These are phyloP conservation scores for Augiades crinisus DNA, from an alignment of 2,888 invertebrate genomes.

Conservation along the genomic window DNA sequence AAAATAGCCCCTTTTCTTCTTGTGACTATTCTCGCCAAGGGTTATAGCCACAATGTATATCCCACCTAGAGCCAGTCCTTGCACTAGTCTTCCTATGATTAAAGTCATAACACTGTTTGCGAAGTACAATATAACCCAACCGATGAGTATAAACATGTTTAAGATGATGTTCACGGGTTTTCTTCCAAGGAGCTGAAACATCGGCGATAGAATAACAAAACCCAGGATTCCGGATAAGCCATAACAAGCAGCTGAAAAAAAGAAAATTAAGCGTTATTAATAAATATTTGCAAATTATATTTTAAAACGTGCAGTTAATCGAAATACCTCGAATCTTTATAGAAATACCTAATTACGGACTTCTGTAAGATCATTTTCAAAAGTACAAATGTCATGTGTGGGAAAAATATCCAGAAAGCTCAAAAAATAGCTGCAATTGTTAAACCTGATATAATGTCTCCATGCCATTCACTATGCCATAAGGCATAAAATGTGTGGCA, in stretches of 20 bases:
- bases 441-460: too few relatives aligned
- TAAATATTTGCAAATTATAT: too few relatives aligned
- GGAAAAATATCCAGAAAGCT: too few relatives aligned
- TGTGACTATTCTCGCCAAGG: constrained; percentile 43
- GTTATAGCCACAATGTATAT: constrained; percentile 40
- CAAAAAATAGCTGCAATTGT: too few relatives aligned
- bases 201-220: neutral
- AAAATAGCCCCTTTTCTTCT: constrained; percentile 45
- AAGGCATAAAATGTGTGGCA: too few relatives aligned
- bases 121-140: neutral
- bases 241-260: neutral
- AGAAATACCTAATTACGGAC: too few relatives aligned
- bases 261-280: neutral
- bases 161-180: neutral
- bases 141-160: neutral
- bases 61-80: constrained; percentile 42
- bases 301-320: too few relatives aligned
- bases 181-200: neutral
- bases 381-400: too few relatives aligned
- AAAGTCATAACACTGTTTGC: constrained; percentile 32
- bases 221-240: neutral
- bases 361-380: too few relatives aligned
- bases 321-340: too few relatives aligned
- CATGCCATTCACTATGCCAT: too few relatives aligned
- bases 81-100: constrained; percentile 40